A percentile compares a stretch with the other conserved stretches of the same genome.
Conservation (phyloP, 2,888 invertebrate genomes). For the Hirtodrosophila trivittata region DNA sequence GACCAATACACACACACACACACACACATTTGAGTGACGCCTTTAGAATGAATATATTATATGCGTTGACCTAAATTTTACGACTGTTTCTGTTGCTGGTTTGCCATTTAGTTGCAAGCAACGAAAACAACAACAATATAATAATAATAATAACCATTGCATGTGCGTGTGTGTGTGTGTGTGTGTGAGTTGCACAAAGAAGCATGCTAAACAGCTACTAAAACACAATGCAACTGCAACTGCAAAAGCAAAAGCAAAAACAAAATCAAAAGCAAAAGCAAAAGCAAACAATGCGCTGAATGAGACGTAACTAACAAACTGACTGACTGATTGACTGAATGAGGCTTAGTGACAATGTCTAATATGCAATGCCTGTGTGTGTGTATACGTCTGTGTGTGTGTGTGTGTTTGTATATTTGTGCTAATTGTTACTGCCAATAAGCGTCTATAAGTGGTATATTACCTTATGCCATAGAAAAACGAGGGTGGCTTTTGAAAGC, state of each 20-base stretch:
- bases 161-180: constrained; percentile 10
- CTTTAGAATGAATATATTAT: constrained; percentile 76
- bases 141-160: constrained; percentile 49
- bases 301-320: constrained; percentile 33
- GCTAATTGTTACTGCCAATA: constrained; percentile 62
- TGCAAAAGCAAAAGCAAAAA: constrained; percentile 41
- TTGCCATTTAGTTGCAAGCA: constrained; percentile 66
- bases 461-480: constrained; percentile 22
- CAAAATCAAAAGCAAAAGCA: constrained; percentile 48
- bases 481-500: constrained; percentile 23
- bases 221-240: constrained; percentile 67
- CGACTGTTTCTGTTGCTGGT: constrained; percentile 53
- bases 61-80: constrained; percentile 80
- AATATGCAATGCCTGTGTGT: constrained; percentile 9
- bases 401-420: constrained; percentile 37
- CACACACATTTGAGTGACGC: constrained; percentile 26
- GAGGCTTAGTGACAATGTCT: constrained; percentile 26
- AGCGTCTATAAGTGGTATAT: constrained; percentile 22
- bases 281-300: constrained; percentile 47
- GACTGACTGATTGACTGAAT: constrained; percentile 23
- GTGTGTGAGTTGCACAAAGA: constrained; percentile 66
- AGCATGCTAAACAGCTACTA: constrained; percentile 78
- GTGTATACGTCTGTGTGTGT: constrained; percentile 14
- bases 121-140: constrained; percentile 26
- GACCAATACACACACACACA: constrained; percentile 46